These are phyloP conservation scores for Phymatocera aterrima DNA, from an alignment of 2,888 invertebrate genomes.

Conservation along the genomic window DNA sequence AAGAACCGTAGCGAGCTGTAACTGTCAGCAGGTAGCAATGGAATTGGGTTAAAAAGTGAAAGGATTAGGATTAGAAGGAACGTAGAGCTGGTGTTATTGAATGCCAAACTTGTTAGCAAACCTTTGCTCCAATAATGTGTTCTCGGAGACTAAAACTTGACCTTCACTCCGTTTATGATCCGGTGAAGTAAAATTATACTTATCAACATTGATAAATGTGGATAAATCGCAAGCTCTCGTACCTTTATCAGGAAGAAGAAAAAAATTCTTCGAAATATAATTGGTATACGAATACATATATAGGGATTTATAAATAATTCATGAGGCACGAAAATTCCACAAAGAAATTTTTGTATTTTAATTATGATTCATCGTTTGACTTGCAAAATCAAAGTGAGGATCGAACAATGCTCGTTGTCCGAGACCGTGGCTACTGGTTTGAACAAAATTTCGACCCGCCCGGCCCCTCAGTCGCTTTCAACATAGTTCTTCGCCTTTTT, in stretches of 20 bases:
- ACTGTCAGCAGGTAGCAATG: slow-evolving; percentile 59
- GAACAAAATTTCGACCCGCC: neutral
- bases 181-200: neutral
- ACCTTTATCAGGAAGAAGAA: neutral
- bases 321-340: no score
- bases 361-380: neutral
- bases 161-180: neutral
- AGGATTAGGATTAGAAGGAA: slow-evolving; percentile 64
- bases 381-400: slow-evolving; percentile 7
- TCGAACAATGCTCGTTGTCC: slow-evolving; percentile 26
- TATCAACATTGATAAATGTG: neutral
- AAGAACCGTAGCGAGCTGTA: slow-evolving; percentile 53
- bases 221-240: neutral
- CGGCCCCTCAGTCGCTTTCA: slow-evolving; percentile 14
- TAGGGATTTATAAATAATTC: no score
- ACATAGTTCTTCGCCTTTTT: slow-evolving; percentile 45
- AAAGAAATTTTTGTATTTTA: no score
- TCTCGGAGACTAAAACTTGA: neutral
- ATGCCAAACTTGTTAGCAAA: slow-evolving; percentile 30
- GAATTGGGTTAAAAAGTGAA: slow-evolving; percentile 72
- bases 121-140: neutral
- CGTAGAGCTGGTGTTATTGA: slow-evolving; percentile 47
- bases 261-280: neutral
- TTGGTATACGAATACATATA: neutral
- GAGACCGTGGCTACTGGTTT: slow-evolving; percentile 3